Conservation (phyloP, 1,140 invertebrate genomes). For the Penaeus japonicus region DNA sequence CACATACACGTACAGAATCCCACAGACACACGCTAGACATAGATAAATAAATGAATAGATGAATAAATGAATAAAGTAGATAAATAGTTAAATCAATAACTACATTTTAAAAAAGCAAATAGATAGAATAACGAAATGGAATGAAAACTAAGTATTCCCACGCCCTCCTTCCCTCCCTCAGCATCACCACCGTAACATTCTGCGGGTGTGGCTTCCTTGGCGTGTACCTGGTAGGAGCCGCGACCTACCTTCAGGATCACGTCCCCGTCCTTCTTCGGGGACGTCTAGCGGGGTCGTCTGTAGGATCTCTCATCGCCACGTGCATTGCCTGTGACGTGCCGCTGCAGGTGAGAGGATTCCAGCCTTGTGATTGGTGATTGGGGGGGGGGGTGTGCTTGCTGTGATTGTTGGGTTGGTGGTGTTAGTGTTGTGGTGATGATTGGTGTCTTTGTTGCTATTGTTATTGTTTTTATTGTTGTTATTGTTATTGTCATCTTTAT, state of each 20-base stretch:
- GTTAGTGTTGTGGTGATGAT: too few relatives aligned
- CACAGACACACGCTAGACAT: too few relatives aligned
- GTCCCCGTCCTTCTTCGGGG: slow-evolving; percentile 18
- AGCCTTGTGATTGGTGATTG: background rate
- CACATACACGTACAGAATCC: too few relatives aligned
- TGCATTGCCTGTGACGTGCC: slow-evolving; percentile 33
- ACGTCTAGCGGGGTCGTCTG: slow-evolving; percentile 32
- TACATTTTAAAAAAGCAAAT: too few relatives aligned
- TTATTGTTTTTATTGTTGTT: too few relatives aligned
- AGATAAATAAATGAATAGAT: too few relatives aligned
- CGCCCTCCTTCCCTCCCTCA: background rate
- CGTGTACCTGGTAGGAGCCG: slow-evolving; percentile 28
- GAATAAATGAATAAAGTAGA: too few relatives aligned
- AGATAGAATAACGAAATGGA: too few relatives aligned
- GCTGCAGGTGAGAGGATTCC: background rate
- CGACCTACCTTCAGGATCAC: slow-evolving; percentile 27
- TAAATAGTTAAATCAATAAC: too few relatives aligned
- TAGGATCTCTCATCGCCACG: slow-evolving; percentile 35
- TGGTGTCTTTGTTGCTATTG: too few relatives aligned
- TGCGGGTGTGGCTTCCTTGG: slow-evolving; percentile 50
- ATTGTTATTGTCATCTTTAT: too few relatives aligned
- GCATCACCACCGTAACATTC: slow-evolving; percentile 37
- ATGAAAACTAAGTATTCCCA: too few relatives aligned
- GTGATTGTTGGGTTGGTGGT: background rate
- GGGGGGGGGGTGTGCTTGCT: background rate